These are phyloP conservation scores for Montipora efflorescens DNA, from an alignment of 64 coral and sea anemone species.

Conservation along the genomic window DNA sequence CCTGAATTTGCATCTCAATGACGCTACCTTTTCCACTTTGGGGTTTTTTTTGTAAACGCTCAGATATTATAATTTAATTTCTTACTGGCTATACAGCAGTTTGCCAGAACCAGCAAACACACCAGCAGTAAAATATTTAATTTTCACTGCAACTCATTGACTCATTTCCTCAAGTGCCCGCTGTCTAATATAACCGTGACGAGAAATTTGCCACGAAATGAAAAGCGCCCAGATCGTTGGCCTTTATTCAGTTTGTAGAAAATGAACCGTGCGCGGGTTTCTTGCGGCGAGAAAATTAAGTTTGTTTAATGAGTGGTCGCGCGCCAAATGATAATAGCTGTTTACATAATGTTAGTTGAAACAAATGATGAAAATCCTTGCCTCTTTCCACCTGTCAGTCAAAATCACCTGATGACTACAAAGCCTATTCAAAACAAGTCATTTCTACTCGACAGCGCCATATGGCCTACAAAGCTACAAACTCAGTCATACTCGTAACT, in stretches of 20 bases:
- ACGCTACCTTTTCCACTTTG: no score
- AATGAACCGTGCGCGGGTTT: not conserved
- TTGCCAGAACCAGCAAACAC: no score
- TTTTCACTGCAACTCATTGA: no score
- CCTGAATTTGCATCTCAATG: no score
- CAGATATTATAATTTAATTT: no score
- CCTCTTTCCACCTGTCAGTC: constrained; percentile 12
- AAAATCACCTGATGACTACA: constrained; percentile 14
- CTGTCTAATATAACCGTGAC: no score
- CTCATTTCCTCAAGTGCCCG: no score
- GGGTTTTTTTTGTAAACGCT: no score
- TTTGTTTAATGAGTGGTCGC: not conserved
- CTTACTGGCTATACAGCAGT: no score
- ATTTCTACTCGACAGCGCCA: not conserved
- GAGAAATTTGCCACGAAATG: no score
- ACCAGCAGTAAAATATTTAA: no score
- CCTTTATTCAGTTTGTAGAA: not conserved
- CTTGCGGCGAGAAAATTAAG: not conserved
- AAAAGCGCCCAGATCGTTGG: not conserved
- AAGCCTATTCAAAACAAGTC: constrained; percentile 6
- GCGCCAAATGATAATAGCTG: constrained; percentile 18
- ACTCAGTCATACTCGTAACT: not conserved
- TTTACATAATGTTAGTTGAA: constrained; percentile 19
- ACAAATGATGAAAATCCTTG: constrained; percentile 26
- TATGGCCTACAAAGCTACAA: constrained; percentile 5